A percentile compares a stretch with the other conserved stretches of the same genome.
phyloP scores from a whole-genome alignment of 2,797 vertebrate genomes.

The Microhierax caerulescens region DNA sequence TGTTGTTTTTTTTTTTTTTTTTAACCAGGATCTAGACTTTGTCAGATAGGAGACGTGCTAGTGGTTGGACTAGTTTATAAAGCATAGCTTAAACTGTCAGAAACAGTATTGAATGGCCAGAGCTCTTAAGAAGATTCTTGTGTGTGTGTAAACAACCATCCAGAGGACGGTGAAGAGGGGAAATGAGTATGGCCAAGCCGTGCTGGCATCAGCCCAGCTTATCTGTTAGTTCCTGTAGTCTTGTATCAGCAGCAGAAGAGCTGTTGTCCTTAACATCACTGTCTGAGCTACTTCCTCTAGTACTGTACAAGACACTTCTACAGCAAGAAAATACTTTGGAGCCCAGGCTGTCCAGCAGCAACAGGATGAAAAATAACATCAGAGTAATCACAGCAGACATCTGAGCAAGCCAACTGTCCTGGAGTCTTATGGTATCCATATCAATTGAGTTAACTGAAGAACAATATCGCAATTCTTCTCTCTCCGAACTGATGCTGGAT shows the following conservation, averaged over 20 bases:
- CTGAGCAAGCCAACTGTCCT: not conserved
- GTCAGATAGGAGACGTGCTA: not conserved
- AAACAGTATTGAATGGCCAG: not conserved
- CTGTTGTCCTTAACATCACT: not conserved
- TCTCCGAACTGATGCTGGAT: accelerated
- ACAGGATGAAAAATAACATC: not conserved
- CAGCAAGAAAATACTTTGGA: not conserved
- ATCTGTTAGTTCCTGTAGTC: not conserved
- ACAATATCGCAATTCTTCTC: not conserved
- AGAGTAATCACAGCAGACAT: not conserved
- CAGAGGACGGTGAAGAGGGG: not conserved
- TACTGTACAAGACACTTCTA: not conserved
- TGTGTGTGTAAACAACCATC: not conserved
- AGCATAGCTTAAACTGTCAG: not conserved
- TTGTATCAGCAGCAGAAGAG: not conserved
- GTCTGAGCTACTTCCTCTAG: not conserved
- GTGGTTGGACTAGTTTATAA: not conserved
- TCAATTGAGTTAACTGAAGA: not conserved
- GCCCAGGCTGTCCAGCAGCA: not conserved
- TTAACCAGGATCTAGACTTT: not conserved
- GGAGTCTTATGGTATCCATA: not conserved
- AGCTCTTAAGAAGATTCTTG: not conserved
- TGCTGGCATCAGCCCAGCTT: not conserved
- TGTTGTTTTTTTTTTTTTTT: no score
- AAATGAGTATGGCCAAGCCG: not conserved